phyloP scores from a whole-genome alignment of 2,888 invertebrate species.

The Nephrotoma appendiculata region DNA sequence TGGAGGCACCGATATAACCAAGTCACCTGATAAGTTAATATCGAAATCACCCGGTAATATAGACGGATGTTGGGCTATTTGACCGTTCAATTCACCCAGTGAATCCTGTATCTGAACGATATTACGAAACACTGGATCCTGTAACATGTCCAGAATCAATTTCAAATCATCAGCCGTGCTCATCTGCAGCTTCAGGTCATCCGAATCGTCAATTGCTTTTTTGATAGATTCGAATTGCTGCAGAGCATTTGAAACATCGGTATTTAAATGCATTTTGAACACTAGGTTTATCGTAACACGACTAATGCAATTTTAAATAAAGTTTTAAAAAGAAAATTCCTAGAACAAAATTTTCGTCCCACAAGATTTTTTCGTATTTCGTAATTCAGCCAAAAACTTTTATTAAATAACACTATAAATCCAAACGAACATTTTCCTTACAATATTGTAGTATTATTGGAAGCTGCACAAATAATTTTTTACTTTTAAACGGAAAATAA shows the following conservation, averaged over 20 bases:
- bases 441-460: neutral
- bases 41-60: conserved; percentile 89
- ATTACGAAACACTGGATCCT: conserved; percentile 82
- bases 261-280: conserved; percentile 27
- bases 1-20: conserved; percentile 48
- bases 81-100: conserved; percentile 69
- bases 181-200: conserved; percentile 67
- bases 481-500: neutral
- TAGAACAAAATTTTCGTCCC: neutral
- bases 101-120: conserved; percentile 88
- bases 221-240: conserved; percentile 82
- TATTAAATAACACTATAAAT: neutral
- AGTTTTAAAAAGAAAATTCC: neutral
- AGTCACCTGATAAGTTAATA: conserved; percentile 60
- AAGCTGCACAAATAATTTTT: neutral
- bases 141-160: conserved; percentile 65
- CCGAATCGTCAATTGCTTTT: conserved; percentile 67
- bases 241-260: conserved; percentile 76
- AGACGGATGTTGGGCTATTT: conserved; percentile 80
- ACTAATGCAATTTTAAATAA: neutral
- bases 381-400: neutral
- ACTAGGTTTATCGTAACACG: neutral
- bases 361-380: neutral
- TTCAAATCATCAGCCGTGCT: conserved; percentile 61
- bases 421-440: neutral